phyloP scores from a whole-genome alignment of 2,797 vertebrate species.

The Allobates femoralis region DNA sequence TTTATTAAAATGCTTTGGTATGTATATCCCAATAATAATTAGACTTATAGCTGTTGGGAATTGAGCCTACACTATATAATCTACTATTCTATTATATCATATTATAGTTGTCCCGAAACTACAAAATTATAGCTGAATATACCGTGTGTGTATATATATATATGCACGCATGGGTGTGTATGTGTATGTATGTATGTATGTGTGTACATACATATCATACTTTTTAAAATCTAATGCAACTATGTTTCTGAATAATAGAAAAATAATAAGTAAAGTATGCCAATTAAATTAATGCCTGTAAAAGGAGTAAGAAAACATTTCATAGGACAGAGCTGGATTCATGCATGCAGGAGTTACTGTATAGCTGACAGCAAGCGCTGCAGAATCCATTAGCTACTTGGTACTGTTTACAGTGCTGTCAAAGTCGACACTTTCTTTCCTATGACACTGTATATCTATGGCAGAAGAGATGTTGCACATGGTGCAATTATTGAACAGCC shows the following conservation, averaged over 20 bases:
- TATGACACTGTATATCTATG: neutral
- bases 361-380: constrained; percentile 9
- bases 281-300: neutral
- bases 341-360: neutral
- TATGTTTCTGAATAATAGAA: neutral
- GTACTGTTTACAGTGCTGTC: constrained; percentile 13
- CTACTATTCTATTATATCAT: no score
- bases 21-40: no score
- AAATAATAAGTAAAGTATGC: neutral
- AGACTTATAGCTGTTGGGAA: neutral
- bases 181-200: no score
- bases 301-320: constrained; percentile 3
- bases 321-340: neutral
- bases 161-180: no score
- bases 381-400: constrained; percentile 37
- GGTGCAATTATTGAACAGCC: neutral
- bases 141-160: no score
- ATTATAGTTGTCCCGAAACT: neutral
- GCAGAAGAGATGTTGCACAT: neutral
- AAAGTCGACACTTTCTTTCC: constrained; percentile 12
- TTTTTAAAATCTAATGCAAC: neutral
- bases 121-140: no score
- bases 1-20: neutral
- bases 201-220: no score
- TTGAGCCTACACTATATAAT: neutral